Evolutionary conservation across 2,888 invertebrate genomes (phyloP).

Genomic region (Torymus tubicola): DNA sequence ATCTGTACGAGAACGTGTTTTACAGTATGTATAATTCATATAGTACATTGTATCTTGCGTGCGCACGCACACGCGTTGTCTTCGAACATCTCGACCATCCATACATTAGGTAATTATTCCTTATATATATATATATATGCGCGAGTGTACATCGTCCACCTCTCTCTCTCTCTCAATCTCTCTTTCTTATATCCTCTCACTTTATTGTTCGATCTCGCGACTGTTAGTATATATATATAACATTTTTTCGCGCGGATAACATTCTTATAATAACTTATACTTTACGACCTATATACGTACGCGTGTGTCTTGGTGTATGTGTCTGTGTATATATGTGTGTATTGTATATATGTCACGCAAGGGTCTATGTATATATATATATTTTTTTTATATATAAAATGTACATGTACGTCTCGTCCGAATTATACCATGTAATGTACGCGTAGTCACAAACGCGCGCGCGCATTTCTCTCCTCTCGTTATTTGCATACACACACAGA

Average conservation of each 20-base stretch:
- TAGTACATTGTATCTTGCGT: slow-evolving; percentile 48
- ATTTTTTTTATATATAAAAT: too few relatives aligned
- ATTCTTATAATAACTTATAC: slow-evolving; percentile 16
- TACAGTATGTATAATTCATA: slow-evolving; percentile 48
- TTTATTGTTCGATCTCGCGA: not conserved
- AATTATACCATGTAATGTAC: not conserved
- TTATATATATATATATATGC: too few relatives aligned
- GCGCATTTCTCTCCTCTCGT: too few relatives aligned
- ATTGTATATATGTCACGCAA: too few relatives aligned
- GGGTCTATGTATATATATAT: too few relatives aligned
- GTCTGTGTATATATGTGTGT: too few relatives aligned
- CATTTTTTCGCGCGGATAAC: slow-evolving; percentile 15
- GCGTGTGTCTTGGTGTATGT: not conserved
- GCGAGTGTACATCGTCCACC: not conserved
- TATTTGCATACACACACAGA: not conserved
- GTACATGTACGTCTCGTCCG: slow-evolving; percentile 17
- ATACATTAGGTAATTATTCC: too few relatives aligned
- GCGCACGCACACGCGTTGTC: not conserved
- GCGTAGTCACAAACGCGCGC: too few relatives aligned
- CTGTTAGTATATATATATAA: slow-evolving; percentile 9
- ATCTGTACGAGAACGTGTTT: slow-evolving; percentile 35
- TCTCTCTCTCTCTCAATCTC: slow-evolving; percentile 5
- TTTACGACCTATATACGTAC: not conserved
- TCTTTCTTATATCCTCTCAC: slow-evolving; percentile 1
- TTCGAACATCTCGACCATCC: not conserved